Percentiles rank a stretch among this genome's conserved stretches.
Evolutionary conservation across 2,888 invertebrate species (phyloP).

Genomic region (Choristoneura rosaceana): DNA sequence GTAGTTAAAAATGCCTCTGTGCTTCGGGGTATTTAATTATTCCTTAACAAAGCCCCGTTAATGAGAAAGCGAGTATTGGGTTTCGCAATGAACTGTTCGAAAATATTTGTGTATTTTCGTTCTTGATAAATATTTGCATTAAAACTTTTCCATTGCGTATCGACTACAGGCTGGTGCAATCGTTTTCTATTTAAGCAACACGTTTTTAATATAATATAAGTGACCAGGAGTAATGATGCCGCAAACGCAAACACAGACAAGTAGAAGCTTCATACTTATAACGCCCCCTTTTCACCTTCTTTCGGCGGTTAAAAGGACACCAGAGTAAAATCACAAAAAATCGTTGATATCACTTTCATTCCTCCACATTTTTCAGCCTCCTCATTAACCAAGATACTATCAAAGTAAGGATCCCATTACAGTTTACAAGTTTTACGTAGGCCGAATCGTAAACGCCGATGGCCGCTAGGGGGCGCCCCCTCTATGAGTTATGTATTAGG

Average conservation of each 20-base stretch:
- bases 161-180: background rate
- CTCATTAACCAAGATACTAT: slow-evolving; percentile 38
- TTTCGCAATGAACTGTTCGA: slow-evolving; percentile 2
- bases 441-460: slow-evolving; percentile 34
- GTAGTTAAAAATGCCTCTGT: slow-evolving; percentile 6
- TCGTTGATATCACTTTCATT: background rate
- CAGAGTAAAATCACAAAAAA: background rate
- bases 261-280: background rate
- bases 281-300: background rate
- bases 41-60: slow-evolving; percentile 15
- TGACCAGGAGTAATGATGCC: background rate
- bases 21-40: slow-evolving; percentile 9
- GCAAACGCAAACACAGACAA: background rate
- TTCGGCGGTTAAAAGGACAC: background rate
- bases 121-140: background rate
- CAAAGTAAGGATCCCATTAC: slow-evolving; percentile 37
- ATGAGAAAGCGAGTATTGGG: slow-evolving; percentile 15
- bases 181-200: background rate
- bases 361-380: slow-evolving; percentile 7
- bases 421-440: slow-evolving; percentile 39
- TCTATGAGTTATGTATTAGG: slow-evolving; percentile 60
- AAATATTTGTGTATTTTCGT: slow-evolving; percentile 12
- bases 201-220: background rate
- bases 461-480: slow-evolving; percentile 15
- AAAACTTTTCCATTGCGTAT: slow-evolving; percentile 9